Evolutionary conservation across 1,140 invertebrate genomes (phyloP).

Genomic region (Sipha flava): DNA sequence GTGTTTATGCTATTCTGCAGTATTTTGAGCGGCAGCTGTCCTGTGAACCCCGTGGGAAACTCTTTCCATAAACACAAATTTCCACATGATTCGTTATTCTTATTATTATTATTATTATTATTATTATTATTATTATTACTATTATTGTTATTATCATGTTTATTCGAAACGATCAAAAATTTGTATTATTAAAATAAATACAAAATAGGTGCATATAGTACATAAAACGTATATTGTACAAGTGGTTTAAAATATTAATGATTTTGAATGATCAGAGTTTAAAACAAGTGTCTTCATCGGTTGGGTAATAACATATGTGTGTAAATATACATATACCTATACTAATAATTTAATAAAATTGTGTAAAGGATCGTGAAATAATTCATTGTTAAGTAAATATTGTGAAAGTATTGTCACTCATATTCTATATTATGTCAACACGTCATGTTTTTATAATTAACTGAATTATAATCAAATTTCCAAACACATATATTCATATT

Average conservation of each 20-base stretch:
- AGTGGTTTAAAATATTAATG: background rate
- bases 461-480: background rate
- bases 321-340: no score
- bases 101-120: background rate
- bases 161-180: background rate
- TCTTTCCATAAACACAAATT: conserved; percentile 3
- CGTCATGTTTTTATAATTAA: background rate
- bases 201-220: background rate
- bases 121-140: background rate
- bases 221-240: no score
- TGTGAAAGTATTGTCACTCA: background rate
- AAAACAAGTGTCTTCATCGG: background rate
- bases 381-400: no score
- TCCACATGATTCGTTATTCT: background rate
- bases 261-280: background rate
- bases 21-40: conserved; percentile 22
- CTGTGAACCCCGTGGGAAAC: conserved; percentile 20
- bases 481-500: background rate
- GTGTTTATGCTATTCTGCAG: background rate
- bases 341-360: background rate
- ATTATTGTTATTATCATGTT: background rate
- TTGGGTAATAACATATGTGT: no score
- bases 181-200: background rate
- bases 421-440: background rate
- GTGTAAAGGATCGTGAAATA: no score